Base-by-base conservation (phyloP, 2,888 invertebrate species). In the Melanchra persicariae region DNA sequence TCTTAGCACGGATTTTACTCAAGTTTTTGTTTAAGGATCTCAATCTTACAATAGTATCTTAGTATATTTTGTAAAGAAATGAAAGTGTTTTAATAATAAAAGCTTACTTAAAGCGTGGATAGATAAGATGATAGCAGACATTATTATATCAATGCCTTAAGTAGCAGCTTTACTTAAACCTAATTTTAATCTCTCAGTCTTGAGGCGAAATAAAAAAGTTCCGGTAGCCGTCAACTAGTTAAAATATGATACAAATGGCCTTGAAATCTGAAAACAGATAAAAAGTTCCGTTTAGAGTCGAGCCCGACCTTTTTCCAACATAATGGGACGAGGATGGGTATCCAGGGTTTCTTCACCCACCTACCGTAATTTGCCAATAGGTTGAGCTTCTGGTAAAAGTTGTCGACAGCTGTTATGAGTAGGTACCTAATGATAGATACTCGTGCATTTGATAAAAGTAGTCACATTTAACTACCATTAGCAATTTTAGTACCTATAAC, bases 221-320 rank as follows among this genome's bases (percentile, higher is more conserved):
- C 37, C 51, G 54, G 30, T 67, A 43, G 34, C 71, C 62, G 67
- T 54, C 58, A 73, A 66, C 72, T 63, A 54, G 22, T 78, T 87
- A 81, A 87, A 86, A 83, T 82, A 85, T 85, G 73, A 86, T 79
- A 82, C 77, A 73, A 80, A 74, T 73, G 82, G 26, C 85, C 85
- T 85, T 89, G 83, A 86, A 85, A 86, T 88, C 84, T 82, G 74
- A 64, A 85, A 83, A 83, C 81, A 81, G 85, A 88, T 87, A 87
- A 85, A 85, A 79, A 86, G 72, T 79, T 79, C 61, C 84, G 57
- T 84, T 84, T 81, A 64, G 77, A 79, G 77, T 86, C 73, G 82
- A 80, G 68, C 61, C 75, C 70, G 82, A 86, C 85, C 87, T 86
- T 89, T 88, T 88, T 82, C 52, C 64, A 76, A 82, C 81, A 80